Base-by-base conservation (phyloP, 2,797 vertebrate species). In the Xiphorhynchus erythropygius region DNA sequence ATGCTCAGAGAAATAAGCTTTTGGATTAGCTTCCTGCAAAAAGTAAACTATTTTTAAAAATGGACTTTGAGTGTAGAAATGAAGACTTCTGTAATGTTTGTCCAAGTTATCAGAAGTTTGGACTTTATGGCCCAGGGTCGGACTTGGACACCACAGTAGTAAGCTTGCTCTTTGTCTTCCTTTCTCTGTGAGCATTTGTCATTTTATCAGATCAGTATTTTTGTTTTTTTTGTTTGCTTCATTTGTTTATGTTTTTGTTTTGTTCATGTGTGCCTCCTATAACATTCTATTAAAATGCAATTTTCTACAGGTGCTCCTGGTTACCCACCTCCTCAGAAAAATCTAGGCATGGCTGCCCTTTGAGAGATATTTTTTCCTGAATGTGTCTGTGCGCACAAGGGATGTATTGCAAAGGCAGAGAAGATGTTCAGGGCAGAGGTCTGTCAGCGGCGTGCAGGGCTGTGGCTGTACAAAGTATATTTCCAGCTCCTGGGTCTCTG, bases 371-470 rank as follows among this genome's bases (percentile, higher is more conserved):
- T 42, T 70, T 70, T 59, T 89, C 8, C 56, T 63, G 57, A 15
- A 25, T 1, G 0, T 9, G 2, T 32, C 42, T 70, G 35, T 84
- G 60, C 35, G 19, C 10, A 2, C 2, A 5, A 87, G 18, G 44
- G 59, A 18, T 35, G 22, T 47, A 11, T 77, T 33, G 69, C 56
- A 70, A 41, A 80, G 71, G 52, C 30, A 77, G 49, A 86, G 84
- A 52, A 30, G 52, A 10, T 52, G 28, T 19, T 75, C 13, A 59
- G 86, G 65, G 41, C 69, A 44, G 4, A 39, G 53, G 7, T 49
- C 59, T 10, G 65, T 50, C 67, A 62, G 47, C 30, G 13, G 30
- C 63, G 11, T 75, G 55, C 28, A 18, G 56, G n/a, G 22, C 57
- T 89, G 19, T 35, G 81, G 28, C 68, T 70, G 33, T 55, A 41